Percentiles rank a stretch among this genome's conserved stretches.
These are phyloP conservation scores for Muricea muricata DNA, from an alignment of 92 coral and sea anemone species.

Conservation along the genomic window DNA sequence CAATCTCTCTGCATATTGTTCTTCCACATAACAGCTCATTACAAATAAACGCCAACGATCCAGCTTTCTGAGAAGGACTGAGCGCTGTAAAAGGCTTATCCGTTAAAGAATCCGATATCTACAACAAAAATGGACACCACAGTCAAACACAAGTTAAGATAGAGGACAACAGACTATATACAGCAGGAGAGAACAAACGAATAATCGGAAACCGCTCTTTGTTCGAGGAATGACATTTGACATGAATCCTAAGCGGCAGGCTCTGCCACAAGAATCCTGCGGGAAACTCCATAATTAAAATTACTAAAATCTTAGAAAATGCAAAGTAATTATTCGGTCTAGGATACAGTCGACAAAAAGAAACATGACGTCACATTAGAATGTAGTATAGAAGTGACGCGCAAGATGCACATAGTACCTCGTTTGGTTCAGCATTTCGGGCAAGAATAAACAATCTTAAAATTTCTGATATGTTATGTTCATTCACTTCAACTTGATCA, in stretches of 20 bases:
- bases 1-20: conserved; percentile 87
- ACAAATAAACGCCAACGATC: conserved; percentile 81
- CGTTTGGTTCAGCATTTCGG: conserved; percentile 89
- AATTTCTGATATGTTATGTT: conserved; percentile 85
- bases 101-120: conserved; percentile 89
- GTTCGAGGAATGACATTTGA: too few relatives aligned
- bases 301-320: too few relatives aligned
- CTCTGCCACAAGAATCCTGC: too few relatives aligned
- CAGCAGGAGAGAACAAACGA: too few relatives aligned
- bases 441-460: conserved; percentile 81
- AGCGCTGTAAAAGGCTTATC: conserved; percentile 87
- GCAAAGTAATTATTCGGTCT: too few relatives aligned
- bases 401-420: too few relatives aligned
- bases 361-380: too few relatives aligned
- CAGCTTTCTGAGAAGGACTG: conserved; percentile 81
- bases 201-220: too few relatives aligned
- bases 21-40: conserved; percentile 94
- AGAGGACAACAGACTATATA: not conserved
- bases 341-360: too few relatives aligned
- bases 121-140: not conserved
- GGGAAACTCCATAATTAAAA: too few relatives aligned
- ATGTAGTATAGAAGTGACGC: too few relatives aligned
- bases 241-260: too few relatives aligned
- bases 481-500: conserved; percentile 89
- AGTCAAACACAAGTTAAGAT: not conserved